phyloP scores from a whole-genome alignment of 2,888 invertebrate species.

The Cyaniris semiargus region DNA sequence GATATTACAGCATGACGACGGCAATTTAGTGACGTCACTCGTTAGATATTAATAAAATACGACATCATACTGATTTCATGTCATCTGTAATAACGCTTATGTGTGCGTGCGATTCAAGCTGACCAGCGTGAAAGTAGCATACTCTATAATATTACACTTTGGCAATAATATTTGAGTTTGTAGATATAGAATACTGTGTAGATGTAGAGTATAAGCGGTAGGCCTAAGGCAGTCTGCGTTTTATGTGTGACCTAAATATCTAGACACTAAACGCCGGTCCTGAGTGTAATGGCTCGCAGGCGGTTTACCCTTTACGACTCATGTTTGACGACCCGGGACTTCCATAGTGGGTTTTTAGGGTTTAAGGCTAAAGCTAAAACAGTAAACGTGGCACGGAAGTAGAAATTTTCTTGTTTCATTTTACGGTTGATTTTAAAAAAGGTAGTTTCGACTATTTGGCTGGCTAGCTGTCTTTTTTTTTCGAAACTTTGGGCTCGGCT shows the following conservation, averaged over 20 bases:
- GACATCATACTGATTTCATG: neutral
- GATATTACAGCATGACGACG: too few species aligned
- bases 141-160: neutral
- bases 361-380: neutral
- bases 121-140: neutral
- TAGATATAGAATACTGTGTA: neutral
- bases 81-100: neutral
- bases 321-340: neutral
- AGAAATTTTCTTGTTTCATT: neutral
- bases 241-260: conserved; percentile 33
- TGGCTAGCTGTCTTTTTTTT: neutral
- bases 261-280: neutral
- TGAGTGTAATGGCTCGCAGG: neutral
- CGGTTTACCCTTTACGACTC: conserved; percentile 5
- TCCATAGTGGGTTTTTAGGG: neutral
- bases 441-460: neutral
- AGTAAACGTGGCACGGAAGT: neutral
- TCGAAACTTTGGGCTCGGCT: neutral
- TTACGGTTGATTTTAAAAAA: neutral
- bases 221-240: neutral
- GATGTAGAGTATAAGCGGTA: neutral
- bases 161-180: neutral
- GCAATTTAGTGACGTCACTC: too few species aligned
- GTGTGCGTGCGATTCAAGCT: neutral
- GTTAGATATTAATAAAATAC: too few species aligned